Conservation (phyloP, 2,888 invertebrate species). For the Orthosia gothica region DNA sequence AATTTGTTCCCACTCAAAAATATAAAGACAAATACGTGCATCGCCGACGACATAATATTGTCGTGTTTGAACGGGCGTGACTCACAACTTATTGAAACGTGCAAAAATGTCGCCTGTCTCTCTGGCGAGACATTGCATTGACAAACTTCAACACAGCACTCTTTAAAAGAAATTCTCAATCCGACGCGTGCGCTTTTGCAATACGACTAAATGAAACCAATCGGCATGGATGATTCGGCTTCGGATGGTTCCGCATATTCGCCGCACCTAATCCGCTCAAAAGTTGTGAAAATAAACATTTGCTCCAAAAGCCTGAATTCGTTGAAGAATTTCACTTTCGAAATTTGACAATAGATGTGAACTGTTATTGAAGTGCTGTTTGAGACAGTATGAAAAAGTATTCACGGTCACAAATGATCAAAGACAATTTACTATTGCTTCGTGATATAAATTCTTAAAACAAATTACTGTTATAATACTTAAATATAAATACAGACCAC, state of each 20-base stretch:
- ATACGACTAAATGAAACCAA: constrained; percentile 51
- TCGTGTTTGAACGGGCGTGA: constrained; percentile 66
- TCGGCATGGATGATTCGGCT: constrained; percentile 43
- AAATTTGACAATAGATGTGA: constrained; percentile 67
- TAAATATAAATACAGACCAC: not conserved
- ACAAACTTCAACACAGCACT: constrained; percentile 16
- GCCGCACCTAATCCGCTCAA: constrained; percentile 47
- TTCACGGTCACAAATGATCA: constrained; percentile 7
- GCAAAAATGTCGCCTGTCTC: constrained; percentile 78
- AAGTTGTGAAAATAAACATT: constrained; percentile 63
- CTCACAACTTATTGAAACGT: constrained; percentile 72
- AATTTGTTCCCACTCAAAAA: constrained; percentile 27
- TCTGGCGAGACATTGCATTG: constrained; percentile 26
- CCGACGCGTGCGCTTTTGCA: constrained; percentile 45
- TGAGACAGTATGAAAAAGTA: constrained; percentile 19
- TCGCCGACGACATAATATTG: constrained; percentile 48
- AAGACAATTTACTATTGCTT: not conserved
- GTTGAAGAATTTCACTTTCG: constrained; percentile 72
- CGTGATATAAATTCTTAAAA: not conserved
- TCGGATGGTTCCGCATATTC: constrained; percentile 44
- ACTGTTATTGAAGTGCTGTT: constrained; percentile 42
- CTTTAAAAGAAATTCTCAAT: constrained; percentile 42
- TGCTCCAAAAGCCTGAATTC: constrained; percentile 56
- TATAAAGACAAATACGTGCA: constrained; percentile 45
- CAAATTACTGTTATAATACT: not conserved